These are phyloP conservation scores for Hoplodrina ambigua DNA, from an alignment of 2,888 invertebrate genomes.

Conservation along the genomic window DNA sequence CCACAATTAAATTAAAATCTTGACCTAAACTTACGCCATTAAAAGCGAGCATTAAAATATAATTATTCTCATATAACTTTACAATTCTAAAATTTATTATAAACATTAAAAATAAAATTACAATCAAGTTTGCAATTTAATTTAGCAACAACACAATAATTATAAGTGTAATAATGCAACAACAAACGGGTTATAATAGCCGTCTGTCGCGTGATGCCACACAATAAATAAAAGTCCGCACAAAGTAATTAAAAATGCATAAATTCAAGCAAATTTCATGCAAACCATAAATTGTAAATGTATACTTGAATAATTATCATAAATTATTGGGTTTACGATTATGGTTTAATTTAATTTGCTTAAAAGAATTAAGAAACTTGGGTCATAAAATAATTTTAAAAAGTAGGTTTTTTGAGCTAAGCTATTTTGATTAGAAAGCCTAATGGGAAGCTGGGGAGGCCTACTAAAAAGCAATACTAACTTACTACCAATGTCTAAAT, in stretches of 20 bases:
- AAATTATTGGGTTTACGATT: conserved; percentile 26
- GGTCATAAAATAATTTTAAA: background rate
- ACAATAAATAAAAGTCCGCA: conserved; percentile 54
- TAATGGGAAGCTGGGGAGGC: no score
- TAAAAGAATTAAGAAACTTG: background rate
- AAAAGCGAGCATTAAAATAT: conserved; percentile 15
- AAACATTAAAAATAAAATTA: conserved; percentile 30
- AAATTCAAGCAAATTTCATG: conserved; percentile 56
- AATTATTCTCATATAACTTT: conserved; percentile 5
- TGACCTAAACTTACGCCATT: conserved; percentile 20
- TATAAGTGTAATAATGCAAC: conserved; percentile 31
- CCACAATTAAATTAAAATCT: conserved; percentile 22
- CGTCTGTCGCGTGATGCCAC: conserved; percentile 48
- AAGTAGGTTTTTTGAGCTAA: background rate
- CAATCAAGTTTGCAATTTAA: conserved; percentile 29
- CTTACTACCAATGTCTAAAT: no score
- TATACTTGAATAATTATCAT: conserved; percentile 25
- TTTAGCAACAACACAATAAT: conserved; percentile 51
- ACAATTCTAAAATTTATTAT: conserved; percentile 22
- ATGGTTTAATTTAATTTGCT: conserved; percentile 9
- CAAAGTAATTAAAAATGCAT: conserved; percentile 61
- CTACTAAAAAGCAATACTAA: no score
- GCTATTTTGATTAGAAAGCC: no score
- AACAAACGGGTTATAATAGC: conserved; percentile 28
- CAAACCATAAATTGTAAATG: conserved; percentile 34